A percentile compares a stretch with the other conserved stretches of the same genome.
These are phyloP conservation scores for Chlorops oryzae DNA, from an alignment of 1,140 invertebrate species.

Conservation along the genomic window DNA sequence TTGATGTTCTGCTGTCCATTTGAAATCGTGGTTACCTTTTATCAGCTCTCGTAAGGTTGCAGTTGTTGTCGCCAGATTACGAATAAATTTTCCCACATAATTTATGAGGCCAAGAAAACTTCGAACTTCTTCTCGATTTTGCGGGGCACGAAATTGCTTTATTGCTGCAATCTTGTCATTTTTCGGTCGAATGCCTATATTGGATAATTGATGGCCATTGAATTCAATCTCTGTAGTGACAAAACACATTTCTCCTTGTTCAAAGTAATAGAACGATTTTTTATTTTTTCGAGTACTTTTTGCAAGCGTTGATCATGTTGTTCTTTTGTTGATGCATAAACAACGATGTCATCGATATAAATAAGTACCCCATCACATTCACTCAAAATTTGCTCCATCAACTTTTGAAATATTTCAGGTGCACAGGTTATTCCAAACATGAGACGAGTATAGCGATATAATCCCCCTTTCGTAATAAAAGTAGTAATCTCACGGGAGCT, in stretches of 20 bases:
- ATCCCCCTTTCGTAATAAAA: constrained; percentile 36
- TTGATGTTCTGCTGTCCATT: no score
- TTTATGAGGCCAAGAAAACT: no score
- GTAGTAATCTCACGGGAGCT: constrained; percentile 41
- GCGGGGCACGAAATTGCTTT: no score
- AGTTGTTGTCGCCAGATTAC: no score
- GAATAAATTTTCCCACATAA: no score
- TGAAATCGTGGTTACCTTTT: no score
- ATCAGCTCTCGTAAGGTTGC: no score
- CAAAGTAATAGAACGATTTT: constrained; percentile 18
- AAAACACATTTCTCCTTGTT: constrained; percentile 31
- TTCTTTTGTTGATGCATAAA: constrained; percentile 22
- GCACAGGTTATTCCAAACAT: constrained; percentile 34
- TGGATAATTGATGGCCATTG: constrained; percentile 25
- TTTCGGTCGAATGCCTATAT: constrained; percentile 21
- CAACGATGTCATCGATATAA: constrained; percentile 40
- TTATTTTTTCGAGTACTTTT: constrained; percentile 23
- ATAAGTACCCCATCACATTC: constrained; percentile 25
- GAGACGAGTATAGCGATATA: constrained; percentile 40
- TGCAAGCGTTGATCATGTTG: constrained; percentile 23
- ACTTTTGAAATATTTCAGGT: constrained; percentile 46
- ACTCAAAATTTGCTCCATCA: constrained; percentile 30
- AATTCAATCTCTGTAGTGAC: constrained; percentile 24
- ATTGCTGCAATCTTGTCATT: constrained; percentile 17
- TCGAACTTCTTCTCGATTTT: no score